Conservation (phyloP, 2,797 vertebrate species). For the Halcyon leucocephala region DNA sequence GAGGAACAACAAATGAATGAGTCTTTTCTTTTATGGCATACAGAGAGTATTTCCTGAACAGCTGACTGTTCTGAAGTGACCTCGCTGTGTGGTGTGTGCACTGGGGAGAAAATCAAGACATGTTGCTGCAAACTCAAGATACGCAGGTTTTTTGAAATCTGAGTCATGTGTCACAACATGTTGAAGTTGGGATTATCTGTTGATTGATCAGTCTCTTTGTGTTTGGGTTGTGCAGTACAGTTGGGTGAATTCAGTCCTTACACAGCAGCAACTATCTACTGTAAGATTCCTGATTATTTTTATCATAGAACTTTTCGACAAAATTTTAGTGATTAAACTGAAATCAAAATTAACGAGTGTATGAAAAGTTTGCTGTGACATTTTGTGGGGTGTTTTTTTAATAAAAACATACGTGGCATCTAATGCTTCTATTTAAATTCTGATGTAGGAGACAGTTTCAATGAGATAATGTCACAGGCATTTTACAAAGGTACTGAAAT, state of each 20-base stretch:
- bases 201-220: not conserved
- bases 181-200: not conserved
- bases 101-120: not conserved
- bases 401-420: not conserved
- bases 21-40: not conserved
- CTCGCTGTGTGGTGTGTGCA: not conserved
- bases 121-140: not conserved
- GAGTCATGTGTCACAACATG: not conserved
- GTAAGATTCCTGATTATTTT: not conserved
- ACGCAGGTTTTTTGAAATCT: not conserved
- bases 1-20: not conserved
- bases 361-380: not conserved
- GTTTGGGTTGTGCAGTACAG: not conserved
- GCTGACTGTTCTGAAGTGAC: not conserved
- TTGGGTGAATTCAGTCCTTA: not conserved
- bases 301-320: not conserved
- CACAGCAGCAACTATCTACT: not conserved
- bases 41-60: not conserved
- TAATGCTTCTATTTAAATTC: not conserved
- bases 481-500: not conserved
- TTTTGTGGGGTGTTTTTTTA: not conserved
- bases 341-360: not conserved
- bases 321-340: not conserved
- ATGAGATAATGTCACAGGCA: not conserved
- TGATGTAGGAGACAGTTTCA: not conserved